A percentile compares a stretch with the other conserved stretches of the same genome.
phyloP scores from a whole-genome alignment of 2,797 vertebrate species.

The Manis crassicaudata region DNA sequence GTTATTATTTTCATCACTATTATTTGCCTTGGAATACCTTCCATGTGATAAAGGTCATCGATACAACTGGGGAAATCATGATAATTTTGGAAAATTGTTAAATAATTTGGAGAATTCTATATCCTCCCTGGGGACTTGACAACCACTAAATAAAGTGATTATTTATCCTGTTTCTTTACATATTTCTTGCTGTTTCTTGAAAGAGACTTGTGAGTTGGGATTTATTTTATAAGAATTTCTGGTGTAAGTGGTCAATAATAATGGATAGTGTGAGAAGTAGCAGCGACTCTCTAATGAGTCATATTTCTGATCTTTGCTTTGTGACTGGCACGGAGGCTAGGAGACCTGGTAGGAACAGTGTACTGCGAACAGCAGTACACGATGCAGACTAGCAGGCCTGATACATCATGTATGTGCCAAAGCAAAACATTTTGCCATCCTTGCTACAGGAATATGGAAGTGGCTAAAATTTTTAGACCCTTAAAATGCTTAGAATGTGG shows the following conservation, averaged over 20 bases:
- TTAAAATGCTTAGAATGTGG: neutral
- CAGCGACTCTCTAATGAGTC: neutral
- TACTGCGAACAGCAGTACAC: accelerated
- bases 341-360: accelerated
- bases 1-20: neutral
- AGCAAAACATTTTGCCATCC: neutral
- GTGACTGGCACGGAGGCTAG: neutral
- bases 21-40: neutral
- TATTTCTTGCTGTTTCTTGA: neutral
- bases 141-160: neutral
- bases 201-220: neutral
- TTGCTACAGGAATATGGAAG: neutral
- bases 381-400: accelerated
- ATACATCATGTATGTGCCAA: neutral
- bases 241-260: neutral
- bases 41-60: neutral
- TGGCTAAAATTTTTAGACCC: neutral
- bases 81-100: neutral
- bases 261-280: neutral
- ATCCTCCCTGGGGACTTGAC: neutral
- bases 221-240: neutral
- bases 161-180: neutral
- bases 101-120: neutral
- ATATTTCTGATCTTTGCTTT: neutral
- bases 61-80: neutral